A percentile compares a stretch with the other conserved stretches of the same genome.
These are phyloP conservation scores for Coptodon rendalli DNA, from an alignment of 2,113 vertebrate genomes.

Conservation along the genomic window DNA sequence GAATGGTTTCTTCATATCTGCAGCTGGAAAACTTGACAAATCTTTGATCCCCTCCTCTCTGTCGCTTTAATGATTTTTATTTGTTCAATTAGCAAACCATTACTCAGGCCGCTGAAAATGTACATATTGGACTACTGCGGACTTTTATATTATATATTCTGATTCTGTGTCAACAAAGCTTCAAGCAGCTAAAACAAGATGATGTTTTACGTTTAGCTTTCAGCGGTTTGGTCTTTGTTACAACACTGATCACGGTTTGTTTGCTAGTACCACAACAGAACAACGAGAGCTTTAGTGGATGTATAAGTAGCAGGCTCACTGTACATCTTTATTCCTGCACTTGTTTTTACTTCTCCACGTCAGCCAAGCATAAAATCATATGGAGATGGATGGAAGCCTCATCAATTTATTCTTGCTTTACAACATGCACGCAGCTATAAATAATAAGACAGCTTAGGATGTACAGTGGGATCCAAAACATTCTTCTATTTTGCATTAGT, in stretches of 20 bases:
- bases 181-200: neutral
- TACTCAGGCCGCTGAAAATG: accelerated
- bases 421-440: neutral
- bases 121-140: accelerated
- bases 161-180: neutral
- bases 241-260: neutral
- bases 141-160: neutral
- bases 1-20: neutral
- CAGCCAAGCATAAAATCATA: neutral
- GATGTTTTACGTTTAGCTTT: neutral
- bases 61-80: neutral
- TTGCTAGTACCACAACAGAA: accelerated
- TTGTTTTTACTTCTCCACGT: neutral
- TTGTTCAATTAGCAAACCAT: neutral
- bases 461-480: neutral
- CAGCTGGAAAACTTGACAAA: neutral
- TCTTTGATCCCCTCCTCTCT: neutral
- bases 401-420: neutral
- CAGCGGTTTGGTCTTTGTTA: neutral
- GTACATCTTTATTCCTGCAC: neutral
- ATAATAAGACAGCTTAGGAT: neutral
- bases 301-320: neutral
- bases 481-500: neutral
- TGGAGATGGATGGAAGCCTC: neutral
- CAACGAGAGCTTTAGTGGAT: neutral